These are phyloP conservation scores for Lycophotia porphyrea DNA, from an alignment of 2,888 invertebrate genomes.

Conservation along the genomic window DNA sequence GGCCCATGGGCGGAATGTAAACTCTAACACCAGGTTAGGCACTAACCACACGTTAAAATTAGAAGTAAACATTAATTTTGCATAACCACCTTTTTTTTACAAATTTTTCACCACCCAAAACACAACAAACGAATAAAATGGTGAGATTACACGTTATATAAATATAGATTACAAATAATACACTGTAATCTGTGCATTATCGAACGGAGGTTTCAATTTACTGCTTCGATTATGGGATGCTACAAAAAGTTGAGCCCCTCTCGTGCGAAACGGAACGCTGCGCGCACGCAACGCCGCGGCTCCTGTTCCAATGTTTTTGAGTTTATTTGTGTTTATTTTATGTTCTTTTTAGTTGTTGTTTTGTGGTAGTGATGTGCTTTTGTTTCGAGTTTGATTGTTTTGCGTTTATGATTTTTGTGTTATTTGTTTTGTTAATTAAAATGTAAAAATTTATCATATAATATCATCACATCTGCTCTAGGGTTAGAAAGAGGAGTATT, in stretches of 20 bases:
- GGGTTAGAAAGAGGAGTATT: background rate
- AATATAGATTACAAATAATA: conserved; percentile 70
- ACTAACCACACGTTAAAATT: too few species aligned
- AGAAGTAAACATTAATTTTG: background rate
- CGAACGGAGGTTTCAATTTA: conserved; percentile 81
- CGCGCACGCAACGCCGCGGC: conserved; percentile 80
- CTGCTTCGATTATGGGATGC: conserved; percentile 79
- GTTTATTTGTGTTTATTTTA: conserved; percentile 62
- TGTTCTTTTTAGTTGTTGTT: conserved; percentile 47
- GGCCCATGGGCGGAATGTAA: too few species aligned
- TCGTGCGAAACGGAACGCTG: conserved; percentile 83
- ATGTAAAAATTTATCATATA: background rate
- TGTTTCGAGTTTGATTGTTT: conserved; percentile 28
- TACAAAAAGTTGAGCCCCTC: conserved; percentile 76
- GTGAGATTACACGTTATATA: conserved; percentile 54
- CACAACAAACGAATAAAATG: conserved; percentile 39
- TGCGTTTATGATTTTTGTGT: conserved; percentile 15
- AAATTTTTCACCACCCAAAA: conserved; percentile 8
- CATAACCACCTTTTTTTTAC: background rate
- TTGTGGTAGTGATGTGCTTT: conserved; percentile 28
- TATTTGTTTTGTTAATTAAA: background rate
- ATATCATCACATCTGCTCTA: background rate
- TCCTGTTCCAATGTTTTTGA: conserved; percentile 68
- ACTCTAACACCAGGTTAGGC: too few species aligned
- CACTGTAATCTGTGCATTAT: conserved; percentile 72